These are phyloP conservation scores for Epinephelus awoara DNA, from an alignment of 2,797 vertebrate genomes.

Conservation along the genomic window DNA sequence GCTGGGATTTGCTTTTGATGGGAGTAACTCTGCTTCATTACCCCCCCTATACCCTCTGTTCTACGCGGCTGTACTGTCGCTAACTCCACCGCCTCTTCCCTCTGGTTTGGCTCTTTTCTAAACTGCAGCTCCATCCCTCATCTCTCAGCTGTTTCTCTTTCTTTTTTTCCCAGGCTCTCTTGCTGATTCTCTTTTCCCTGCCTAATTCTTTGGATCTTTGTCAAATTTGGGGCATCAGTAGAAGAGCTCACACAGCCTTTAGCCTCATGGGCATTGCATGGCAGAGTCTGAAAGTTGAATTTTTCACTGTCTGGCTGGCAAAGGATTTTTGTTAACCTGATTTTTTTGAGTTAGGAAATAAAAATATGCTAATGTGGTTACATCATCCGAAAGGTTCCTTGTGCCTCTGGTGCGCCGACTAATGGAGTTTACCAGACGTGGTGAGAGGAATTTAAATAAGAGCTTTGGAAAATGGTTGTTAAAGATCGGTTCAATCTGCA, in stretches of 20 bases:
- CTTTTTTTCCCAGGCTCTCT: constrained; percentile 31
- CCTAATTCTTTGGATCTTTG: constrained; percentile 59
- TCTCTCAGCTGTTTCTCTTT: constrained; percentile 24
- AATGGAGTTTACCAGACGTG: constrained; percentile 49
- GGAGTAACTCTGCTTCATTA: constrained; percentile 75
- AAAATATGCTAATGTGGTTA: constrained; percentile 62
- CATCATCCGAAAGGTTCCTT: constrained; percentile 53
- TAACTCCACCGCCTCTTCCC: constrained; percentile 25
- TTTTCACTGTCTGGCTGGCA: constrained; percentile 49
- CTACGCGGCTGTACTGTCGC: constrained; percentile 26
- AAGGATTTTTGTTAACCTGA: constrained; percentile 55
- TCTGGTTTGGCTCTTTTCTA: constrained; percentile 25
- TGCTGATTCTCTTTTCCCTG: constrained; percentile 25
- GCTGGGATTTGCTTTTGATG: constrained; percentile 69
- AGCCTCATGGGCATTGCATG: constrained; percentile 48
- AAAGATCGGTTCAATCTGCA: constrained; percentile 27
- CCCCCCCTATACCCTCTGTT: constrained; percentile 46
- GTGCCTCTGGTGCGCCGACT: constrained; percentile 47
- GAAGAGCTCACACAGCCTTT: constrained; percentile 33
- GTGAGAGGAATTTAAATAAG: constrained; percentile 48
- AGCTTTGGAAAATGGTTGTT: constrained; percentile 45
- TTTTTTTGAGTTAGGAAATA: constrained; percentile 49
- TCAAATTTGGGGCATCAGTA: constrained; percentile 61
- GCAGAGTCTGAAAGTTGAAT: constrained; percentile 45
- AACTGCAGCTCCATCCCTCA: constrained; percentile 22